Evolutionary conservation across 2,113 vertebrate genomes (phyloP).

Genomic region (Pelmatolapia mariae): DNA sequence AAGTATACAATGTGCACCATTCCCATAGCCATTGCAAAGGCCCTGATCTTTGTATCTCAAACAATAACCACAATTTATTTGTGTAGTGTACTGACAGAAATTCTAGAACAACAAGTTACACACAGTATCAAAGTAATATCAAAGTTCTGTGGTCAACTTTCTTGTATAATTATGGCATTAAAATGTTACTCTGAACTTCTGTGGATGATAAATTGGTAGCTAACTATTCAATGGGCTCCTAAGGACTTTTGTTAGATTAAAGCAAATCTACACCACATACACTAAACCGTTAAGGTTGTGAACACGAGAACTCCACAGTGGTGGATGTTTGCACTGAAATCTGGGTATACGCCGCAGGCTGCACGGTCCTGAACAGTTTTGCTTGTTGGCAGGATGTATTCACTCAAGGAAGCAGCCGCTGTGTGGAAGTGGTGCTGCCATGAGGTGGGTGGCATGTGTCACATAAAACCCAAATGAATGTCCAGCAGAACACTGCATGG

Average conservation of each 20-base stretch:
- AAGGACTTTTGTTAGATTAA: not conserved
- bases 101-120: not conserved
- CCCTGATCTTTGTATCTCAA: not conserved
- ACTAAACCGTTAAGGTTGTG: not conserved
- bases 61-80: not conserved
- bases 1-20: constrained; percentile 80
- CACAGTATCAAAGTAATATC: not conserved
- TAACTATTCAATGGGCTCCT: not conserved
- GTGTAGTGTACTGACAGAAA: not conserved
- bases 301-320: not conserved
- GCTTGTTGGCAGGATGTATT: not conserved
- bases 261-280: not conserved
- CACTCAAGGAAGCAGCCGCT: not conserved
- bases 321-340: not conserved
- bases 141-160: not conserved
- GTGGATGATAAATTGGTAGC: not conserved
- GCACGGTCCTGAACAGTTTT: not conserved
- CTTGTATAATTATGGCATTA: not conserved
- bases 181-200: not conserved
- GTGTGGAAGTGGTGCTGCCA: not conserved
- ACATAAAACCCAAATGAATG: not conserved
- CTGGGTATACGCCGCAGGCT: not conserved
- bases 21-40: constrained; percentile 75
- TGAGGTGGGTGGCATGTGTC: not conserved
- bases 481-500: not conserved